Evolutionary conservation across 37 sponge, comb jelly and placozoan genomes (phyloP), one percentile per base, ranked within the genome.

Genomic region (Chondrilla cf. caribensis): DNA sequence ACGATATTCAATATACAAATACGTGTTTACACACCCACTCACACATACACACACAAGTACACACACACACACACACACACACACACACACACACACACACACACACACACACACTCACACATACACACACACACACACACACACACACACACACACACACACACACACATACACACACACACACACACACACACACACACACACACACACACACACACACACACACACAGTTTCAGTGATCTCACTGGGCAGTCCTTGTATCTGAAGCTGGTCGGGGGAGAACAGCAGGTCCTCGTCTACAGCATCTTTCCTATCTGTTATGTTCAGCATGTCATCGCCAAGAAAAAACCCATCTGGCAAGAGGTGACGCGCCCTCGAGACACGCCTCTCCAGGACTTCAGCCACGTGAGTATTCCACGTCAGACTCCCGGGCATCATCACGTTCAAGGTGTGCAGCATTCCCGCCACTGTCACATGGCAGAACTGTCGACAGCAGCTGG

Each of bases 331-430:
- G 40, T 37, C 72, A 5, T 35, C 8, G 7, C 21, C 40, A 5
- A 38, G 19, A 38, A 70, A 70, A 38, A 70, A 70, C 31, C 72
- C 72, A 17, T 70, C 72, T 19, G 72, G 72, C 9, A 70, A 19
- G 72, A 70, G 72, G 40, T 70, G 40, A 4, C 40, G 5, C 7
- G 31, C 37, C 38, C 5, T 4, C 19, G 21, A 18, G 19, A 35
- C 29, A 6, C 72, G 5, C 37, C 21, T 18, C 72, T 70, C 72
- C 22, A 37, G 22, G 35, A 70, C 40, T 9, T 70, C 38, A 5
- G 22, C 40, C 37, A 70, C 40, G 29, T 70, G 72, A 18, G 7
- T 7, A 8, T 17, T 29, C 72, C 72, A 70, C 38, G 39, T 17
- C 19, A 4, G 19, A 9, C 19, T 29, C 72, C 40, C 72, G 11